A percentile compares a stretch with the other conserved stretches of the same genome.
Conservation (phyloP, 2,113 vertebrate species). For the Eptatretus burgeri region DNA sequence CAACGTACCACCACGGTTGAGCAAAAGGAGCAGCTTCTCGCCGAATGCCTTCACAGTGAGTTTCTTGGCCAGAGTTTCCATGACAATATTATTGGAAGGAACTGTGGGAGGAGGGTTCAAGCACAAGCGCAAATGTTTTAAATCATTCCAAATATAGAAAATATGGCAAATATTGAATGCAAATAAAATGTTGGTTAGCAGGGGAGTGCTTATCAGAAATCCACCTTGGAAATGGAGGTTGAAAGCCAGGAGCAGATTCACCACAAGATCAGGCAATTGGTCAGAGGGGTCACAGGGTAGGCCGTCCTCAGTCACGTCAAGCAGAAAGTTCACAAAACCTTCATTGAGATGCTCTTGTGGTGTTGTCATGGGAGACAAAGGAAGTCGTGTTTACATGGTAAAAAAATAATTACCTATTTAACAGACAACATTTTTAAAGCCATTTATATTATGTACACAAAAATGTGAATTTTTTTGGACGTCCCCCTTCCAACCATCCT, state of each 20-base stretch:
- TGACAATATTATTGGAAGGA: conserved; percentile 52
- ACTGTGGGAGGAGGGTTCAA: conserved; percentile 18
- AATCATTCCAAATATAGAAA: too few relatives aligned
- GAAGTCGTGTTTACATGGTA: conserved; percentile 8
- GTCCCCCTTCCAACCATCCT: too few relatives aligned
- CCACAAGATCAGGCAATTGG: conserved; percentile 63
- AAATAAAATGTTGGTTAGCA: too few relatives aligned
- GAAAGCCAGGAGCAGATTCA: conserved; percentile 66
- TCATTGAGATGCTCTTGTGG: conserved; percentile 57
- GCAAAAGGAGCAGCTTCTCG: conserved; percentile 57
- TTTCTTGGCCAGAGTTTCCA: conserved; percentile 50
- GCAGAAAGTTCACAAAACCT: conserved; percentile 49
- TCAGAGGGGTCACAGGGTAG: conserved; percentile 53
- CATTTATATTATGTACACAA: too few relatives aligned
- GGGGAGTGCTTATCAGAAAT: too few relatives aligned
- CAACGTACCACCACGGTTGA: conserved; percentile 54
- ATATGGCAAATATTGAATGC: too few relatives aligned
- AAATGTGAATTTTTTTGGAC: too few relatives aligned
- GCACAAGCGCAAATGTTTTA: too few relatives aligned
- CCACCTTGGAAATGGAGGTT: conserved; percentile 67
- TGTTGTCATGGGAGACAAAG: conserved; percentile 11
- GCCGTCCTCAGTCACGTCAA: conserved; percentile 64
- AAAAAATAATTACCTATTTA: background rate
- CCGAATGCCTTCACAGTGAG: conserved; percentile 58
- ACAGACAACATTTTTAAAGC: too few relatives aligned